Conservation (phyloP, 2,888 invertebrate species). For the Oligia latruncula region DNA sequence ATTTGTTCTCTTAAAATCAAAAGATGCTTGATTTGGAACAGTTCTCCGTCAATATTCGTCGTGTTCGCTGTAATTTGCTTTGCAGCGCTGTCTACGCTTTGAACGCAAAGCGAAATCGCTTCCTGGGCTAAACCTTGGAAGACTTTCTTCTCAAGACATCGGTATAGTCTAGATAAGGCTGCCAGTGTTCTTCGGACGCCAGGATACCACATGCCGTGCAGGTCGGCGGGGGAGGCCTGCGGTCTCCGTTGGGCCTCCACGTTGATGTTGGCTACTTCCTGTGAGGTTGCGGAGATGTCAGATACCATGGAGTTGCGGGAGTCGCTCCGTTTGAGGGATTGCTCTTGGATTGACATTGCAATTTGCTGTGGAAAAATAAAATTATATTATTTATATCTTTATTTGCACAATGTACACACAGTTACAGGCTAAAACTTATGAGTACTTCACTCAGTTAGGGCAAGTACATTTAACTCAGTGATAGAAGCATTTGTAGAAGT, state of each 20-base stretch:
- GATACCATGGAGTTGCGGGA: constrained; percentile 93
- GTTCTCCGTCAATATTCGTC: constrained; percentile 96
- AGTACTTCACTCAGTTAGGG: no score
- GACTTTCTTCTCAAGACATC: constrained; percentile 98
- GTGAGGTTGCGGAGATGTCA: constrained; percentile 91
- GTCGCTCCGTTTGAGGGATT: constrained; percentile 90
- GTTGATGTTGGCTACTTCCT: constrained; percentile 93
- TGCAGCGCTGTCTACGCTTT: constrained; percentile 96
- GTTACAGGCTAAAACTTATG: no score
- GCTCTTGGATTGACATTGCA: constrained; percentile 91
- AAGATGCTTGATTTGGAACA: constrained; percentile 99
- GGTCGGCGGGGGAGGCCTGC: constrained; percentile 96
- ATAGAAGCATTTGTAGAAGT: neutral
- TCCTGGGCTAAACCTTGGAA: constrained; percentile 99
- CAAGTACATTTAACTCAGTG: neutral
- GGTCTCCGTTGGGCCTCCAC: constrained; percentile 81
- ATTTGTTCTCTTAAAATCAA: constrained; percentile 99
- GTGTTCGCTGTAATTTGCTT: constrained; percentile 94
- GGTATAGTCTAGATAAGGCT: constrained; percentile 95
- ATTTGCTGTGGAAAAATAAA: constrained; percentile 88
- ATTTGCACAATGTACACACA: neutral
- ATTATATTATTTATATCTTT: neutral
- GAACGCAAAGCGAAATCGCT: constrained; percentile 97
- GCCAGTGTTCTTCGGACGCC: constrained; percentile 98
- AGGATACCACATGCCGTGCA: constrained; percentile 99